phyloP scores from a whole-genome alignment of 2,888 invertebrate genomes.

The Horisme vitalbata region DNA sequence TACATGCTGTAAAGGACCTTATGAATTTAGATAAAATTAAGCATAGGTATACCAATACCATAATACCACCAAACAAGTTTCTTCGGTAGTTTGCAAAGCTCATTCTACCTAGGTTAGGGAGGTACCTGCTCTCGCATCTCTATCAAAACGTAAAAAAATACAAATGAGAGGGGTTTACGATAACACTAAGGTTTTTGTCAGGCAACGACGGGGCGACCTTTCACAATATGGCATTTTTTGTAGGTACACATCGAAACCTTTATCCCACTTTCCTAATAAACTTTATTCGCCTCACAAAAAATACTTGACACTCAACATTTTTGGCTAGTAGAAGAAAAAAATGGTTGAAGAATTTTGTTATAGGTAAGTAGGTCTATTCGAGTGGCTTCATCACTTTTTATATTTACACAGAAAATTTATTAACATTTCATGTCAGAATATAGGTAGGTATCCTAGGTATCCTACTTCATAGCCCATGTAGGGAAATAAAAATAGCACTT shows the following conservation, averaged over 20 bases:
- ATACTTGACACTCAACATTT: slow-evolving; percentile 35
- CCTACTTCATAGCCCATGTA: no score
- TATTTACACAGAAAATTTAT: no score
- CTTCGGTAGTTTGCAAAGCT: slow-evolving; percentile 59
- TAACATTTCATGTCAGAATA: no score
- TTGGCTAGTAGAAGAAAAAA: slow-evolving; percentile 26
- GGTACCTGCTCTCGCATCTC: slow-evolving; percentile 70
- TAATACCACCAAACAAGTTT: slow-evolving; percentile 1
- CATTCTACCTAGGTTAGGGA: no score
- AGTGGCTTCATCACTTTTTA: no score
- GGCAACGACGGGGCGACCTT: slow-evolving; percentile 77
- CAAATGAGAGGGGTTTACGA: slow-evolving; percentile 71
- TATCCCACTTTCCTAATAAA: slow-evolving; percentile 77
- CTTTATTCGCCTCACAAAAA: slow-evolving; percentile 70
- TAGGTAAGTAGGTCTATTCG: no score
- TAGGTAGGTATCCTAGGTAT: no score
- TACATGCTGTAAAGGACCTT: no score
- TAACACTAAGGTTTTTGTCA: slow-evolving; percentile 71
- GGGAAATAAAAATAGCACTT: no score
- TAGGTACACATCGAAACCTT: slow-evolving; percentile 67
- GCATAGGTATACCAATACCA: background rate
- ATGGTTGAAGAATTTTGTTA: slow-evolving; percentile 24
- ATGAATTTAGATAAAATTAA: no score
- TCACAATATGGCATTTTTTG: slow-evolving; percentile 70
- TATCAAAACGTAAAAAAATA: slow-evolving; percentile 72